Evolutionary conservation across 2,113 vertebrate genomes (phyloP).

Genomic region (Sander lucioperca): DNA sequence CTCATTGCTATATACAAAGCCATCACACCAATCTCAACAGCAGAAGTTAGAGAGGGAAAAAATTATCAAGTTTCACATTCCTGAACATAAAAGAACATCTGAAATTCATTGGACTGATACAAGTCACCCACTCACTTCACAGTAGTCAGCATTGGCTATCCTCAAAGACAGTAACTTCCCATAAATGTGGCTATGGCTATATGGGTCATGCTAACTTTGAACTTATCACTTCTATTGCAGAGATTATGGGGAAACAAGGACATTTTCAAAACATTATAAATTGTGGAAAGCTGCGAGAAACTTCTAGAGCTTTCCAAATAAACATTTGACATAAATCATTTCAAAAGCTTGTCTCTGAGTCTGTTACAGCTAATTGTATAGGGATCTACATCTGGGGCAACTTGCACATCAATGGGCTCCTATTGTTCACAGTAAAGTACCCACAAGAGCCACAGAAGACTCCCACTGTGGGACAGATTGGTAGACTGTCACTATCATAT

Average conservation of each 20-base stretch:
- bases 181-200: too few relatives aligned
- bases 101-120: too few relatives aligned
- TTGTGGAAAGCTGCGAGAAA: neutral
- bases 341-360: neutral
- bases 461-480: slow-evolving; percentile 19
- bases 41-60: too few relatives aligned
- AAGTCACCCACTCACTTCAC: too few relatives aligned
- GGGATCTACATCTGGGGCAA: neutral
- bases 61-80: too few relatives aligned
- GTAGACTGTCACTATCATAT: neutral
- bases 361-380: neutral
- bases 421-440: slow-evolving; percentile 11
- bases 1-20: too few relatives aligned
- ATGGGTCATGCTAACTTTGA: neutral
- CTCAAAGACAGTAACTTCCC: too few relatives aligned
- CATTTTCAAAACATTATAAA: neutral
- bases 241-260: neutral
- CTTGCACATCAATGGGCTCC: slow-evolving; percentile 6
- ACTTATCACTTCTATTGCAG: neutral
- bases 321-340: neutral
- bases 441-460: neutral
- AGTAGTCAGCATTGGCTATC: too few relatives aligned
- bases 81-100: too few relatives aligned
- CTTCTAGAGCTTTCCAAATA: neutral
- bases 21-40: too few relatives aligned